Conservation (phyloP, 23 tunicate species). For the Styela clava region DNA sequence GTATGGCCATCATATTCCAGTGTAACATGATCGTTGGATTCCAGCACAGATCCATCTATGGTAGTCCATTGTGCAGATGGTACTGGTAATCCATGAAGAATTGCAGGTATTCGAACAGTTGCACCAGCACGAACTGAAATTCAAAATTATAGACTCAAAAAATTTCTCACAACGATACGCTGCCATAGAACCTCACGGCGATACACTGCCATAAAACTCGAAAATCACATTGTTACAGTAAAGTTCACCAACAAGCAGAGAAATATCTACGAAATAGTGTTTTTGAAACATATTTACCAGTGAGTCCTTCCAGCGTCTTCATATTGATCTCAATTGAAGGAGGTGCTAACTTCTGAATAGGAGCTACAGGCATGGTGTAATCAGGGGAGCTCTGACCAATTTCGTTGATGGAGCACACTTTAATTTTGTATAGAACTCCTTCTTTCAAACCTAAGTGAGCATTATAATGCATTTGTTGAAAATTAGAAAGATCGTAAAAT, state of each 20-base stretch:
- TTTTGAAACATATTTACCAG: too few species aligned
- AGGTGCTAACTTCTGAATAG: constrained; percentile 54
- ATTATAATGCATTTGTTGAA: not conserved
- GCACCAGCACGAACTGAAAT: constrained; percentile 58
- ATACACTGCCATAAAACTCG: too few species aligned
- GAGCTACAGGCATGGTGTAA: constrained; percentile 68
- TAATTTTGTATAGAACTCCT: constrained; percentile 55
- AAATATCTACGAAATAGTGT: too few species aligned
- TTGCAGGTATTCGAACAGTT: constrained; percentile 71
- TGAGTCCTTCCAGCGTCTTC: constrained; percentile 83
- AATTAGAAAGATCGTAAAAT: too few species aligned
- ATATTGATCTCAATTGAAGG: constrained; percentile 82
- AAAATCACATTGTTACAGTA: too few species aligned
- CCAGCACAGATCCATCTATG: constrained; percentile 54
- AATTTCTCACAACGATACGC: too few species aligned
- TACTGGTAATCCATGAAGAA: constrained; percentile 67
- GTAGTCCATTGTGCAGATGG: constrained; percentile 67
- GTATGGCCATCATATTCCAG: constrained; percentile 28
- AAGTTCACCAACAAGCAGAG: too few species aligned
- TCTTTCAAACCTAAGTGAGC: constrained; percentile 41
- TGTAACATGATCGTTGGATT: constrained; percentile 41
- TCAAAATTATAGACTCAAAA: not conserved
- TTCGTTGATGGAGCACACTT: constrained; percentile 69
- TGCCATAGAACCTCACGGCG: too few species aligned
- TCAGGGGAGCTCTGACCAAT: constrained; percentile 87